phyloP scores from a whole-genome alignment of 1,140 invertebrate genomes.

The Leptopilina clavipes region DNA sequence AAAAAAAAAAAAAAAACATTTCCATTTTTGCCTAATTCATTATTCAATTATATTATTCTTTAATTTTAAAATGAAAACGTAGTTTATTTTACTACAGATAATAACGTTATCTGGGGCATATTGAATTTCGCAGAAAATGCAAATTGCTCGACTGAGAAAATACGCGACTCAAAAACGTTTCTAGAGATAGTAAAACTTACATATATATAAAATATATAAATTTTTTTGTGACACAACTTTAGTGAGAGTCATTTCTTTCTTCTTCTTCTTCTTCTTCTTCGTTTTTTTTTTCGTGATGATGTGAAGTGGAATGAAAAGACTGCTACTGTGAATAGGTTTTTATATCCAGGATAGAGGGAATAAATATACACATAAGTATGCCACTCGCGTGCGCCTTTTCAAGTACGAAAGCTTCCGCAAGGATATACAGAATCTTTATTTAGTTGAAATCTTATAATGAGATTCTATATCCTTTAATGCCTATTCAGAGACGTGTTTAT shows the following conservation, averaged over 20 bases:
- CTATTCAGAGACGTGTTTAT: background rate
- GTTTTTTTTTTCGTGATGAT: too few relatives aligned
- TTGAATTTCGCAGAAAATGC: constrained; percentile 19
- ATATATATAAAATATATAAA: too few relatives aligned
- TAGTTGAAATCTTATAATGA: constrained; percentile 59
- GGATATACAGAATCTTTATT: constrained; percentile 48
- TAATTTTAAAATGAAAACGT: too few relatives aligned
- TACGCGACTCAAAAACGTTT: background rate
- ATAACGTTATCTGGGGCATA: background rate
- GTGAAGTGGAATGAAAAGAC: constrained; percentile 9
- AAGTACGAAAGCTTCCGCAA: constrained; percentile 17
- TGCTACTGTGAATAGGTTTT: background rate
- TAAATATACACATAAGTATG: constrained; percentile 5
- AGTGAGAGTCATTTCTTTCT: background rate
- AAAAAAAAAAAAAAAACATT: too few relatives aligned
- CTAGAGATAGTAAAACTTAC: background rate
- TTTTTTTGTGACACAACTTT: background rate
- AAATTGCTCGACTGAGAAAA: constrained; percentile 10
- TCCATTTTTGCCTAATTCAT: too few relatives aligned
- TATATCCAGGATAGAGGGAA: background rate
- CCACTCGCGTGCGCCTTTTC: background rate
- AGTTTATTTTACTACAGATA: too few relatives aligned
- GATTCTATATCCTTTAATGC: constrained; percentile 58
- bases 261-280: background rate
- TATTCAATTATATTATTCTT: too few relatives aligned